Evolutionary conservation across 2,797 vertebrate genomes (phyloP).

Genomic region (Agapornis canus): DNA sequence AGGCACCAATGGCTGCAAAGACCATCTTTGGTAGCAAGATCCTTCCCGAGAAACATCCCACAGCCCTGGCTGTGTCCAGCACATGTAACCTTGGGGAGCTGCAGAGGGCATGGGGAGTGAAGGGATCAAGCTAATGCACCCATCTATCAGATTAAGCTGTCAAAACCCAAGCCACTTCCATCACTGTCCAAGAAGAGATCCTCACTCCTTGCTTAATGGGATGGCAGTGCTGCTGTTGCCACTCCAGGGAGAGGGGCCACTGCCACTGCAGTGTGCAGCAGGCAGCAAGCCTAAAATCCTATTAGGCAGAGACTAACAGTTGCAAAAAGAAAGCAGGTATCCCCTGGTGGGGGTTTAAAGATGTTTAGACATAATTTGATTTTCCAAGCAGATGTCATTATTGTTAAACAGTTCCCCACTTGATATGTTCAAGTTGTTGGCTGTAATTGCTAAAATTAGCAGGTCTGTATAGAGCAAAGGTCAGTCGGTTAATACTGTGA

Average conservation of each 20-base stretch:
- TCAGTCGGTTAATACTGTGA: slow-evolving; percentile 78
- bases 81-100: not conserved
- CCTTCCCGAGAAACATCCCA: not conserved
- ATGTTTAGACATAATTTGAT: slow-evolving; percentile 84
- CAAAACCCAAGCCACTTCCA: slow-evolving; percentile 62
- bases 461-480: slow-evolving; percentile 86
- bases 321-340: slow-evolving; percentile 76
- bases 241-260: slow-evolving; percentile 63
- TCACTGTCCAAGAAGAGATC: slow-evolving; percentile 60
- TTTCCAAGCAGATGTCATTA: slow-evolving; percentile 90
- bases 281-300: slow-evolving; percentile 75
- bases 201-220: slow-evolving; percentile 50
- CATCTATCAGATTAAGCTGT: slow-evolving; percentile 64
- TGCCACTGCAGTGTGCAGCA: slow-evolving; percentile 57
- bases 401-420: slow-evolving; percentile 84
- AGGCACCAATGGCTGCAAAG: not conserved
- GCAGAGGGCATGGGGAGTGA: fast-evolving
- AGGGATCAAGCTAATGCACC: slow-evolving; percentile 52
- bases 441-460: slow-evolving; percentile 89
- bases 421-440: slow-evolving; percentile 88
- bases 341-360: slow-evolving; percentile 79
- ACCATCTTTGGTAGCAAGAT: not conserved
- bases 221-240: slow-evolving; percentile 43
- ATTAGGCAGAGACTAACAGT: slow-evolving; percentile 73
- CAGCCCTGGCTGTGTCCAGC: not conserved